A percentile compares a stretch with the other conserved stretches of the same genome.
phyloP scores from a whole-genome alignment of 1,140 invertebrate species.

The Ridgeia piscesae region DNA sequence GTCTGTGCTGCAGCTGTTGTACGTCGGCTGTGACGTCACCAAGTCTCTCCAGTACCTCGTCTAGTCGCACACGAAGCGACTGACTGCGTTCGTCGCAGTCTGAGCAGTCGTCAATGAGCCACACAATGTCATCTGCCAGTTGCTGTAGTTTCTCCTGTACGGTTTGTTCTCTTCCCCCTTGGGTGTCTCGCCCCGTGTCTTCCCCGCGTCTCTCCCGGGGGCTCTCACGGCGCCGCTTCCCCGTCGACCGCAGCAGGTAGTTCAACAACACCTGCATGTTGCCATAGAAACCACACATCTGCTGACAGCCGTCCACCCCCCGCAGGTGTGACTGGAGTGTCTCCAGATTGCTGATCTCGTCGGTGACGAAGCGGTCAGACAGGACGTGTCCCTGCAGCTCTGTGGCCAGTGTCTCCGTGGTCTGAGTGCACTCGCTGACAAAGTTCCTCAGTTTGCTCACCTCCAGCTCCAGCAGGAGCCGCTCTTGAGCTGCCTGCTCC shows the following conservation, averaged over 20 bases:
- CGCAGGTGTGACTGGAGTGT: not conserved
- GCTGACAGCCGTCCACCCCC: slow-evolving; percentile 11
- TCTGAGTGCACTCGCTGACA: not conserved
- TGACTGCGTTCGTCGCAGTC: not conserved
- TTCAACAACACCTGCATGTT: slow-evolving; percentile 21
- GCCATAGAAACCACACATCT: slow-evolving; percentile 15
- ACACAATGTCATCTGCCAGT: not conserved
- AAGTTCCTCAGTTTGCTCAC: slow-evolving; percentile 19
- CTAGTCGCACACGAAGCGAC: not conserved
- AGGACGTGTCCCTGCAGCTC: slow-evolving; percentile 10
- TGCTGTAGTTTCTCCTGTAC: slow-evolving; percentile 13
- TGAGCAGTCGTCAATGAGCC: not conserved
- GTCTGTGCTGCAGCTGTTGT: not conserved
- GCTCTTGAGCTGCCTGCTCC: not conserved
- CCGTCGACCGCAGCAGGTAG: not conserved
- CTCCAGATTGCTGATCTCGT: slow-evolving; percentile 1
- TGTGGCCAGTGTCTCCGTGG: not conserved
- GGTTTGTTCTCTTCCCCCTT: not conserved
- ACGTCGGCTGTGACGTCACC: slow-evolving; percentile 14
- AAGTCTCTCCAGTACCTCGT: not conserved
- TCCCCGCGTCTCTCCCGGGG: not conserved
- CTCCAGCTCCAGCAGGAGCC: not conserved
- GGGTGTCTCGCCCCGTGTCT: not conserved
- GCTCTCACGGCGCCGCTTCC: not conserved
- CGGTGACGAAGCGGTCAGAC: slow-evolving; percentile 16